phyloP scores from a whole-genome alignment of 2,797 vertebrate genomes.

The Sebastes matsubarae region DNA sequence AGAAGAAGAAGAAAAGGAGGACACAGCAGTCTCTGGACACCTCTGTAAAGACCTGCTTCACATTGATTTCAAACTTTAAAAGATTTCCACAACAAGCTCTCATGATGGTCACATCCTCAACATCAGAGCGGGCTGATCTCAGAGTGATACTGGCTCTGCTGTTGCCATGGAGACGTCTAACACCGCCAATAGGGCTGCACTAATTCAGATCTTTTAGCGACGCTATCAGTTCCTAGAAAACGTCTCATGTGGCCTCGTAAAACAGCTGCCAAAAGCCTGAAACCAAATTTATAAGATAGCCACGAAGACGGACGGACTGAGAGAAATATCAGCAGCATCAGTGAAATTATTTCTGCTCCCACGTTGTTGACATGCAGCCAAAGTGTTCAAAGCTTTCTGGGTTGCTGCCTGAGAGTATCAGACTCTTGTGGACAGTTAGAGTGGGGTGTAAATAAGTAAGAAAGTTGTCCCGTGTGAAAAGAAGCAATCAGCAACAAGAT shows the following conservation, averaged over 20 bases:
- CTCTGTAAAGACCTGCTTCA: constrained; percentile 31
- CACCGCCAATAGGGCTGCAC: background rate
- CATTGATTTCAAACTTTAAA: constrained; percentile 15
- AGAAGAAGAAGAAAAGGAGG: constrained; percentile 12
- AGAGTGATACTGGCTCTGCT: constrained; percentile 15
- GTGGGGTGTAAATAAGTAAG: background rate
- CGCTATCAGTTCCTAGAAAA: constrained; percentile 54
- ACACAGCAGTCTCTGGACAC: constrained; percentile 13
- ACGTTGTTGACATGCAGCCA: constrained; percentile 5
- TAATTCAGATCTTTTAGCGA: constrained; percentile 41
- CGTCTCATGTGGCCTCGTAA: constrained; percentile 11
- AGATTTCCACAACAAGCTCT: constrained; percentile 1
- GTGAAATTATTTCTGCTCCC: background rate
- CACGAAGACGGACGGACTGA: background rate
- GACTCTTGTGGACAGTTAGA: background rate
- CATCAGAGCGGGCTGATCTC: constrained; percentile 20
- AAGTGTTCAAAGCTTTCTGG: background rate
- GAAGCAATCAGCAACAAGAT: background rate
- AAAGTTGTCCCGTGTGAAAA: background rate
- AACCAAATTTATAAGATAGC: constrained; percentile 14
- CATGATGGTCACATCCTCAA: constrained; percentile 9
- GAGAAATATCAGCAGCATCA: constrained; percentile 1
- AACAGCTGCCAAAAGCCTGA: constrained; percentile 4
- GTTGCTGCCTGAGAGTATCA: background rate
- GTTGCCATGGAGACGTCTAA: constrained; percentile 59